These are phyloP conservation scores for Papilio protenor DNA, from an alignment of 2,888 invertebrate species.

Conservation along the genomic window DNA sequence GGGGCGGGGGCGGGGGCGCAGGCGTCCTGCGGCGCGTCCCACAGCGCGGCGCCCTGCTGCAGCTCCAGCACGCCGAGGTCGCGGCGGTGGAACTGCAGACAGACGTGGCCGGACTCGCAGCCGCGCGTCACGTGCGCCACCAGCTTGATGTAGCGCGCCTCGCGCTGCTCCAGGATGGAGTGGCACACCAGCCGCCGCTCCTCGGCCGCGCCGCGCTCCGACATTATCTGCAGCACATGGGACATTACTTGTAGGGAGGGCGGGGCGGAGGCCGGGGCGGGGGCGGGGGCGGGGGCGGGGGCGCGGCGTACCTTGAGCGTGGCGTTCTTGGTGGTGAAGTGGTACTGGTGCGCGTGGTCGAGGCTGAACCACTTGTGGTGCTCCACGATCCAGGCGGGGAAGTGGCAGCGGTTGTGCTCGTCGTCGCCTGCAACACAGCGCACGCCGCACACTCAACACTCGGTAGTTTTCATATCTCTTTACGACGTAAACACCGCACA, in stretches of 20 bases:
- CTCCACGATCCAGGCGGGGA: slow-evolving; percentile 90
- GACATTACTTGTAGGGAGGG: no score
- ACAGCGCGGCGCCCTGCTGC: slow-evolving; percentile 84
- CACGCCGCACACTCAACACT: not conserved
- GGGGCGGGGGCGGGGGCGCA: slow-evolving; percentile 76
- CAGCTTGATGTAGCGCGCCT: slow-evolving; percentile 86
- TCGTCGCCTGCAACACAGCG: slow-evolving; percentile 85
- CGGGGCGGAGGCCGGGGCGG: no score
- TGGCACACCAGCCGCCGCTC: slow-evolving; percentile 87
- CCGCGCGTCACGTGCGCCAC: slow-evolving; percentile 91
- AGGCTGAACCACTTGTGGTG: slow-evolving; percentile 92
- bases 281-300: no score
- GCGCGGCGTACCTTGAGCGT: slow-evolving; percentile 84
- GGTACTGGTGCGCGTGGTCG: slow-evolving; percentile 89
- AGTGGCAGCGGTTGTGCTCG: slow-evolving; percentile 90
- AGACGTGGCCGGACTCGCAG: slow-evolving; percentile 92
- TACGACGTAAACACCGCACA: not conserved
- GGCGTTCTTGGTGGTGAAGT: slow-evolving; percentile 89
- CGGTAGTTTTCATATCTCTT: not conserved
- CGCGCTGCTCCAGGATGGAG: slow-evolving; percentile 83
- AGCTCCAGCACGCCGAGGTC: slow-evolving; percentile 89
- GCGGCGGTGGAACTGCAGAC: slow-evolving; percentile 89
- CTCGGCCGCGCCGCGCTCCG: slow-evolving; percentile 71
- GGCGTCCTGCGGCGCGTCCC: slow-evolving; percentile 87
- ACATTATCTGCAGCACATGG: slow-evolving; percentile 66